phyloP scores from a whole-genome alignment of 2,113 vertebrate species.

The Penelope pileata region DNA sequence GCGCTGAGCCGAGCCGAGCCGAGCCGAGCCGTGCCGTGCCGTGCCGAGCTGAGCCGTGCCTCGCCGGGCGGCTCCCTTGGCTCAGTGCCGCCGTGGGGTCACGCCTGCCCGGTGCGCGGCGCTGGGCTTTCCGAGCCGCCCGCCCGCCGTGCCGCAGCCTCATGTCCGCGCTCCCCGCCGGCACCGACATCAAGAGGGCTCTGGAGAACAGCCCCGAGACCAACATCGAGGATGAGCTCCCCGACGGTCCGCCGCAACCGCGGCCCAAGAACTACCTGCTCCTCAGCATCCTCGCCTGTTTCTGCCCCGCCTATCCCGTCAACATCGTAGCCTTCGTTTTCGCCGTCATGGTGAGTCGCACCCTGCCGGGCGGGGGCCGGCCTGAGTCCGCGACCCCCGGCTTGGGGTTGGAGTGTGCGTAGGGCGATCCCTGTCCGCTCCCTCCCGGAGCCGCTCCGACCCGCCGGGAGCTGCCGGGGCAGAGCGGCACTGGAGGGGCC shows the following conservation, averaged over 20 bases:
- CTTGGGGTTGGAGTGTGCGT: neutral
- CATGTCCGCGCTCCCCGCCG: constrained; percentile 75
- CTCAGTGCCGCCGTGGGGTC: constrained; percentile 48
- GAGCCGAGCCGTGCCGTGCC: too few relatives aligned
- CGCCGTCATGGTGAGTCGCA: constrained; percentile 84
- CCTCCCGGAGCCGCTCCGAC: neutral
- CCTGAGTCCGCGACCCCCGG: too few relatives aligned
- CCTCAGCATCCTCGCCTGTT: constrained; percentile 86
- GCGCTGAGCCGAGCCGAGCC: neutral
- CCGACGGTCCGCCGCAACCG: constrained; percentile 63
- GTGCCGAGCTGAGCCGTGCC: too few relatives aligned
- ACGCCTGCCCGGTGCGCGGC: constrained; percentile 65
- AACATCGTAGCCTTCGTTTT: constrained; percentile 88
- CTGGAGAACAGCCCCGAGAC: constrained; percentile 78
- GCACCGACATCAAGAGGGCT: constrained; percentile 76
- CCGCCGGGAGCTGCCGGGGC: neutral
- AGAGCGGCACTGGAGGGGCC: neutral
- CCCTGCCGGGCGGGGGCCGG: neutral
- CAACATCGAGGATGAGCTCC: constrained; percentile 73
- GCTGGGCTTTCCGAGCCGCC: constrained; percentile 64
- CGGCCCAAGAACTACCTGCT: constrained; percentile 81
- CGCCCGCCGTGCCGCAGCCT: constrained; percentile 39
- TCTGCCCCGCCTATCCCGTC: constrained; percentile 87
- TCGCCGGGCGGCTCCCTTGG: constrained; percentile 44
- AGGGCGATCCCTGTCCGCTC: neutral